A percentile compares a stretch with the other conserved stretches of the same genome.
Evolutionary conservation across 2,888 invertebrate genomes (phyloP).

Genomic region (Epinotia brunnichana): DNA sequence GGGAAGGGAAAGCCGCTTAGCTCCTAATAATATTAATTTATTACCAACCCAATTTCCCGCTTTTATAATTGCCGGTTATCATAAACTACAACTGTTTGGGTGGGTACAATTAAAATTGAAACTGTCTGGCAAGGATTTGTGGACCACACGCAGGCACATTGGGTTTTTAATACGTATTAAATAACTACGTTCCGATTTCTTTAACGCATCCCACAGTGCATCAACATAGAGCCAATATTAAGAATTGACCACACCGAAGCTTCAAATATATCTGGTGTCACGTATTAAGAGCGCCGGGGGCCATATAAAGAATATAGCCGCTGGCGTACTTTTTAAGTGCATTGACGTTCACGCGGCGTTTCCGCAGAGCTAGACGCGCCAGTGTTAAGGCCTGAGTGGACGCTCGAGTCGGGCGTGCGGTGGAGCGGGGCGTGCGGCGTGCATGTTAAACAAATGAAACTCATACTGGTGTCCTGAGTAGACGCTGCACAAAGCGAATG

Average conservation of each 20-base stretch:
- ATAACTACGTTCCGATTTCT: neutral
- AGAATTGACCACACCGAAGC: neutral
- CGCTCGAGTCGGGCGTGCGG: too few relatives aligned
- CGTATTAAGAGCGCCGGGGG: too few relatives aligned
- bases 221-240: neutral
- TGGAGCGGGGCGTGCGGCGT: too few relatives aligned
- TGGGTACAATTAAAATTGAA: slow-evolving; percentile 27
- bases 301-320: too few relatives aligned
- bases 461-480: too few relatives aligned
- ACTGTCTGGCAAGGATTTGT: slow-evolving; percentile 17
- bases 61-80: slow-evolving; percentile 23
- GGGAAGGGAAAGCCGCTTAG: slow-evolving; percentile 19
- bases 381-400: too few relatives aligned
- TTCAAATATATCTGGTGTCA: too few relatives aligned
- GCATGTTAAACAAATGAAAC: too few relatives aligned
- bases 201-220: neutral
- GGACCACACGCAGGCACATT: slow-evolving; percentile 13
- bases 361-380: too few relatives aligned
- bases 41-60: slow-evolving; percentile 1
- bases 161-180: neutral
- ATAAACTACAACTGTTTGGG: slow-evolving; percentile 22
- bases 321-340: too few relatives aligned
- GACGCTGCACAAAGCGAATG: too few relatives aligned
- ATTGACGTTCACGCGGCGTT: too few relatives aligned
- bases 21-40: slow-evolving; percentile 19